phyloP scores from a whole-genome alignment of 1,140 invertebrate genomes.

The Hetaerina americana region DNA sequence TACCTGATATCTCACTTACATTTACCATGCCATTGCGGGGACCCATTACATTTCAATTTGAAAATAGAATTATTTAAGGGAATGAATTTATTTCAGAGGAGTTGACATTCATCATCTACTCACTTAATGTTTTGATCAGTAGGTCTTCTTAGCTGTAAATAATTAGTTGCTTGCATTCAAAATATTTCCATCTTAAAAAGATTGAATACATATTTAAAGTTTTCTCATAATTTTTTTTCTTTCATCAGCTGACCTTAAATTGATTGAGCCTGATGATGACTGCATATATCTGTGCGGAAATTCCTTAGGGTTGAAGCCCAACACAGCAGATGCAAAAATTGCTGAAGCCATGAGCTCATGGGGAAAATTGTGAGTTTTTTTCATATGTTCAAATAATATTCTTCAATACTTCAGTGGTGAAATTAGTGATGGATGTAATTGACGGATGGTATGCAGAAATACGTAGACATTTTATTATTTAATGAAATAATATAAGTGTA shows the following conservation, averaged over 20 bases:
- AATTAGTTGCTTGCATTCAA: neutral
- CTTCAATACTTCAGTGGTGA: no score
- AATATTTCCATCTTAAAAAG: neutral
- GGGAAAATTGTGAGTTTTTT: slow-evolving; percentile 26
- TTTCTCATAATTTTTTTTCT: neutral
- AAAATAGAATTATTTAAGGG: neutral
- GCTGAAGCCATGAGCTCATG: slow-evolving; percentile 34
- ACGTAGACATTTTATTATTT: no score
- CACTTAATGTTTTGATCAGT: no score
- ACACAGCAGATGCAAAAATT: slow-evolving; percentile 25
- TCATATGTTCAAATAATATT: no score
- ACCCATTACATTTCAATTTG: no score
- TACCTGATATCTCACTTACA: no score
- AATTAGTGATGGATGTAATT: no score
- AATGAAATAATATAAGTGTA: no score
- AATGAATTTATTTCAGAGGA: neutral
- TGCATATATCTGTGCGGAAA: slow-evolving; percentile 42
- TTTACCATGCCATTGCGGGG: no score
- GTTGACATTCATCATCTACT: neutral
- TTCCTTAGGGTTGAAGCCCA: slow-evolving; percentile 39
- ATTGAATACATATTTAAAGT: neutral
- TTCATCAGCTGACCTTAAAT: neutral
- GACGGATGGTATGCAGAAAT: no score
- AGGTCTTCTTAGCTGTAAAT: no score
- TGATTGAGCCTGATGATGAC: slow-evolving; percentile 26